phyloP scores from a whole-genome alignment of 2,113 vertebrate species.

The Tympanuchus pallidicinctus region DNA sequence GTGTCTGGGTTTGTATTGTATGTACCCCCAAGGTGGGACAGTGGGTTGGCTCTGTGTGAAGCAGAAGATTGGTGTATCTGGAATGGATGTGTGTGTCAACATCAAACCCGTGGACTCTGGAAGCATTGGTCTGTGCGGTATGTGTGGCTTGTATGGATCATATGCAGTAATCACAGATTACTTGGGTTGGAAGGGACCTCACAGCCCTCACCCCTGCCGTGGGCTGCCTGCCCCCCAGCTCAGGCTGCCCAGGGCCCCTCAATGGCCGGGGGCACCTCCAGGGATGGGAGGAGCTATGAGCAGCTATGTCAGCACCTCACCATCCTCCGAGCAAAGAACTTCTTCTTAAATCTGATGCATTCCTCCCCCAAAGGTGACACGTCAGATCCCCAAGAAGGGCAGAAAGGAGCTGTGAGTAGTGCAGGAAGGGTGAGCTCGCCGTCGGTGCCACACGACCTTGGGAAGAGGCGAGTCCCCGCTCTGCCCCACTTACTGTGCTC shows the following conservation, averaged over 20 bases:
- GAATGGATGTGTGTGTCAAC: not conserved
- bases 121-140: not conserved
- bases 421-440: not conserved
- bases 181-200: too few relatives aligned
- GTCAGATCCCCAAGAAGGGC: rapidly evolving
- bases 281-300: not conserved
- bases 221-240: too few relatives aligned
- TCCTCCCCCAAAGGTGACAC: not conserved
- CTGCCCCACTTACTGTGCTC: slow-evolving; percentile 32
- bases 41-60: not conserved
- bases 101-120: not conserved
- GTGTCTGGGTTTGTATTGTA: not conserved
- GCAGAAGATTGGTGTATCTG: not conserved
- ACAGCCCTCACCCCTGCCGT: too few relatives aligned
- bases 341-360: not conserved
- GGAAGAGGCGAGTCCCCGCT: not conserved
- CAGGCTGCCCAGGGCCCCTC: not conserved
- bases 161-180: too few relatives aligned
- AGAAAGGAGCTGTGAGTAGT: rapidly evolving
- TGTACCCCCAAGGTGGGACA: not conserved
- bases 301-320: not conserved
- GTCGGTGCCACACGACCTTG: not conserved
- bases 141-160: too few relatives aligned
- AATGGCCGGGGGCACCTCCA: too few relatives aligned
- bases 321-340: not conserved